Evolutionary conservation across 2,113 vertebrate genomes (phyloP).

Genomic region (Pelodiscus sinensis): DNA sequence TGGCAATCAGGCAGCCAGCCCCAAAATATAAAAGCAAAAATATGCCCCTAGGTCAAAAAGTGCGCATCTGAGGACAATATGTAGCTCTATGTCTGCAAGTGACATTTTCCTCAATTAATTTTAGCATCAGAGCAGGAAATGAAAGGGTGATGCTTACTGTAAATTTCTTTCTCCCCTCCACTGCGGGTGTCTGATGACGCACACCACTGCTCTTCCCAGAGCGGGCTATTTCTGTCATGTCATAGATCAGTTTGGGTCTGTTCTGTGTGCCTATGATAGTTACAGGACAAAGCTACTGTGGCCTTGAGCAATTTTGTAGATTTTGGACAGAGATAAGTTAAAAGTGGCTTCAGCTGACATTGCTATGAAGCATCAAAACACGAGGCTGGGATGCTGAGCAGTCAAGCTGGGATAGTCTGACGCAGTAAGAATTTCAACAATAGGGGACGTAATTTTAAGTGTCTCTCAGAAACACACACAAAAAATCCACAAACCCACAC

Average conservation of each 20-base stretch:
- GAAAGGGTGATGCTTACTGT: constrained; percentile 59
- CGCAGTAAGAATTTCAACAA: neutral
- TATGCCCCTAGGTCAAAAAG: neutral
- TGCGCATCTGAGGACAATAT: neutral
- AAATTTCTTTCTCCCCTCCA: constrained; percentile 55
- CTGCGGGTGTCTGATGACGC: constrained; percentile 46
- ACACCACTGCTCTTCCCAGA: constrained; percentile 63
- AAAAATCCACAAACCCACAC: fast-evolving
- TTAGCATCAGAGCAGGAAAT: constrained; percentile 59
- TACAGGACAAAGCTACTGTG: neutral
- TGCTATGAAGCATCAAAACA: neutral
- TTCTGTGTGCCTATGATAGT: neutral
- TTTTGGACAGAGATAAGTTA: neutral
- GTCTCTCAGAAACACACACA: neutral
- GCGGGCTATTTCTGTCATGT: constrained; percentile 63
- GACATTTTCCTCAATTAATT: constrained; percentile 35
- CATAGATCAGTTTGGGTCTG: constrained; percentile 43
- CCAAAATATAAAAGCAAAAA: constrained; percentile 56
- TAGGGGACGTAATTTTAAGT: neutral
- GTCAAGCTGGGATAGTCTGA: neutral
- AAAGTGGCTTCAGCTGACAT: neutral
- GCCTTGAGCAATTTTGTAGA: neutral
- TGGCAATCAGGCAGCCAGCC: constrained; percentile 12
- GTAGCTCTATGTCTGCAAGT: neutral
- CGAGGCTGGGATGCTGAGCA: neutral